Percentiles rank a stretch among this genome's conserved stretches.
These are phyloP conservation scores for Trididemnum clinides DNA, from an alignment of 23 tunicate species.

Conservation along the genomic window DNA sequence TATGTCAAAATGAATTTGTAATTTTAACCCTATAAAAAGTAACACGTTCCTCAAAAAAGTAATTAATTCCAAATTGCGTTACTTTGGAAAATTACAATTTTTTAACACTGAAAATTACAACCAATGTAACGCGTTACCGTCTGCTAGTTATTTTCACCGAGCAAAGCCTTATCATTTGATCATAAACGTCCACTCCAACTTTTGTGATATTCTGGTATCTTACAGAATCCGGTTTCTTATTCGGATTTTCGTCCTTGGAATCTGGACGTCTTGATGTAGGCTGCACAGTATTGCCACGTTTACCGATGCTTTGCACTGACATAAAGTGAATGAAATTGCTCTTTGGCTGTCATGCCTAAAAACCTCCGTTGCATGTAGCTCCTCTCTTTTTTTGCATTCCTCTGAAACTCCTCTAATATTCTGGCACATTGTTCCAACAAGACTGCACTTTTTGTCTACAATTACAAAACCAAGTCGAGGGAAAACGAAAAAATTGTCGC, in stretches of 20 bases:
- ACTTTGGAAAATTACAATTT: too few species aligned
- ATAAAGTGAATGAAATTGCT: slow-evolving; percentile 24
- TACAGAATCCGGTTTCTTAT: too few species aligned
- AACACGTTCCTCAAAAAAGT: too few species aligned
- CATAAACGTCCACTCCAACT: slow-evolving; percentile 22
- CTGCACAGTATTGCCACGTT: slow-evolving; percentile 32
- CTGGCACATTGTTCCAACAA: slow-evolving; percentile 33
- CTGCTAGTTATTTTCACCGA: slow-evolving; percentile 29
- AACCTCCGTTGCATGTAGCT: slow-evolving; percentile 14
- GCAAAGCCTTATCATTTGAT: background rate
- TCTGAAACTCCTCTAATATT: slow-evolving; percentile 17
- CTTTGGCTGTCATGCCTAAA: slow-evolving; percentile 23
- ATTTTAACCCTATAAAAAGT: too few species aligned
- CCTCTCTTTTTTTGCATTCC: slow-evolving; percentile 9
- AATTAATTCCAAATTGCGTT: too few species aligned
- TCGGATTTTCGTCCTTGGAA: slow-evolving; percentile 3
- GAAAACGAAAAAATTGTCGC: slow-evolving; percentile 16
- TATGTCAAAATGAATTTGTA: too few species aligned
- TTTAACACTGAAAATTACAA: too few species aligned
- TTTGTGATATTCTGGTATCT: slow-evolving; percentile 5
- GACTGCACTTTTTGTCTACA: slow-evolving; percentile 17
- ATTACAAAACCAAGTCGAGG: background rate
- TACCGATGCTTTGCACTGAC: slow-evolving; percentile 17
- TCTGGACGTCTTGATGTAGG: background rate
- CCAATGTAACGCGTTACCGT: too few species aligned